Evolutionary conservation across 2,113 vertebrate genomes (phyloP).

Genomic region (Odocoileus virginianus): DNA sequence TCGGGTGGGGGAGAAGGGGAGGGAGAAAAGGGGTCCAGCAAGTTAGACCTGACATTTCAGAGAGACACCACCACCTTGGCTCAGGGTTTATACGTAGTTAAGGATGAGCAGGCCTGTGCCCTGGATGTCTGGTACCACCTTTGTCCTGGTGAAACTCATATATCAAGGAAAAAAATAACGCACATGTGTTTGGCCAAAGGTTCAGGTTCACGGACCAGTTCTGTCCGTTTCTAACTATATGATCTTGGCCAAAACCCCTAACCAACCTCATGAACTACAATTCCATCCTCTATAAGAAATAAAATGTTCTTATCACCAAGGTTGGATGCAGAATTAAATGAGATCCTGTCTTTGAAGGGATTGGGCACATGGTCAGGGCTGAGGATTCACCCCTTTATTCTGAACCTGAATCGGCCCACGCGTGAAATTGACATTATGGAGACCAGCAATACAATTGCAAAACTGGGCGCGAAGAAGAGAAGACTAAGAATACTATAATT

Average conservation of each 20-base stretch:
- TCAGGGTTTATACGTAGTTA: neutral
- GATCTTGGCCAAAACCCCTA: neutral
- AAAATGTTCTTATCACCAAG: neutral
- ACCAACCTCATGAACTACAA: neutral
- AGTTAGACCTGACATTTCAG: neutral
- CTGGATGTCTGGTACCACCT: neutral
- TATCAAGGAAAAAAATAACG: neutral
- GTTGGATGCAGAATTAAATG: neutral
- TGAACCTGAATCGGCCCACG: neutral
- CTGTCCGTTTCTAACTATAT: neutral
- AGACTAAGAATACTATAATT: neutral
- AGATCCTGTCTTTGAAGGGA: neutral
- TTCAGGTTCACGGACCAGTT: neutral
- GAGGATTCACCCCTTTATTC: neutral
- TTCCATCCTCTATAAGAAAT: slow-evolving; percentile 1
- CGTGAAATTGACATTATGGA: neutral
- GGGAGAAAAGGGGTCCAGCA: neutral
- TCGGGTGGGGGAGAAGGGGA: neutral
- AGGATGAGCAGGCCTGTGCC: neutral
- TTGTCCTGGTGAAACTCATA: neutral
- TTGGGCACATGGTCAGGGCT: neutral
- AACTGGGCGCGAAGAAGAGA: neutral
- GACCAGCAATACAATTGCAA: neutral
- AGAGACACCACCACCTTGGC: neutral
- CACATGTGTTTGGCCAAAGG: neutral